phyloP scores from a whole-genome alignment of 2,888 invertebrate species.

The Leptinotarsa peninsularis region DNA sequence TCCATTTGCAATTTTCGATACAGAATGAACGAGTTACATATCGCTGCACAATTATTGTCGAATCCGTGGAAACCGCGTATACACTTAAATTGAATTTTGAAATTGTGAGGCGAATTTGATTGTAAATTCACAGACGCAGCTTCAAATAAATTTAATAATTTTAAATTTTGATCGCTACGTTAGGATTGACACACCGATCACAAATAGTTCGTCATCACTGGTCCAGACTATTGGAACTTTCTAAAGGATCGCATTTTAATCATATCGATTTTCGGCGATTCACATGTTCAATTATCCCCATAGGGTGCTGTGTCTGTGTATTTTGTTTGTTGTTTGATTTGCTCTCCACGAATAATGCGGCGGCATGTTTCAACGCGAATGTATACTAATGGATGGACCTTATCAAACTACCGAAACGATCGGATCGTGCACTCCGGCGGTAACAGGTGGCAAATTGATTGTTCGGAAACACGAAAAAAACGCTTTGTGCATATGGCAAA shows the following conservation, averaged over 20 bases:
- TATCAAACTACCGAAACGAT: not conserved
- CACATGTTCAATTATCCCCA: not conserved
- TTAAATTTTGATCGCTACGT: no score
- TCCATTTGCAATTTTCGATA: not conserved
- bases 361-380: not conserved
- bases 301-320: not conserved
- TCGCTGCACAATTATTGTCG: not conserved
- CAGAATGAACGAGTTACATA: not conserved
- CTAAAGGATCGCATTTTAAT: not conserved
- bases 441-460: conserved; percentile 5
- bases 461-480: not conserved
- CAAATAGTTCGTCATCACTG: no score
- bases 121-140: not conserved
- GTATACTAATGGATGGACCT: not conserved
- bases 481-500: not conserved
- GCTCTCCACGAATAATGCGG: conserved; percentile 8
- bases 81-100: not conserved
- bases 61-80: not conserved
- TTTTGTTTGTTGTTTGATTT: conserved; percentile 11
- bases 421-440: not conserved
- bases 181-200: no score
- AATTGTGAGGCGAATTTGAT: not conserved
- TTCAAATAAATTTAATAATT: no score
- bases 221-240: not conserved
- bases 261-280: not conserved